These are phyloP conservation scores for Nerophis ophidion DNA, from an alignment of 2,113 vertebrate genomes.

Conservation along the genomic window DNA sequence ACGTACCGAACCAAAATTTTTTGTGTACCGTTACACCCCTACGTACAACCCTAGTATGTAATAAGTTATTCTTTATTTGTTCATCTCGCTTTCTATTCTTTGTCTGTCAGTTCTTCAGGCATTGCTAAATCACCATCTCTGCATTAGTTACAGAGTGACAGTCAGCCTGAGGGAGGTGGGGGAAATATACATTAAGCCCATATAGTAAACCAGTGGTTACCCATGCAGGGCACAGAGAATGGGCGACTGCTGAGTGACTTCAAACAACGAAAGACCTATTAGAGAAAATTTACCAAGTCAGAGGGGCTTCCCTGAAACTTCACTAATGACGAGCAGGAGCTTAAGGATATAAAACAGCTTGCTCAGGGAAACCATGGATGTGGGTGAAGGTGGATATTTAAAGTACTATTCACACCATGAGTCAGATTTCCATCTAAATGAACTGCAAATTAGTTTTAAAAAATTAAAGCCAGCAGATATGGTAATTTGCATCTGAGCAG, in stretches of 20 bases:
- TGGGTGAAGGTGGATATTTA: not conserved
- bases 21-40: too few species aligned
- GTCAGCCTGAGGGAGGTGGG: slow-evolving; percentile 18
- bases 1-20: too few species aligned
- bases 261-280: slow-evolving; percentile 30
- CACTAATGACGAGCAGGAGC: slow-evolving; percentile 9
- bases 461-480: slow-evolving; percentile 19
- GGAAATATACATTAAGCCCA: slow-evolving; percentile 49
- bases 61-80: slow-evolving; percentile 8
- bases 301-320: slow-evolving; percentile 30
- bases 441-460: not conserved
- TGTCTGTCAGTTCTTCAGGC: slow-evolving; percentile 13
- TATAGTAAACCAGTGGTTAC: slow-evolving; percentile 37
- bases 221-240: slow-evolving; percentile 17
- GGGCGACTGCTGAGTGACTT: slow-evolving; percentile 21
- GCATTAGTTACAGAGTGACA: slow-evolving; percentile 19
- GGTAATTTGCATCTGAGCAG: slow-evolving; percentile 1
- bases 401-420: slow-evolving; percentile 15
- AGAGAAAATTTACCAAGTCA: slow-evolving; percentile 24
- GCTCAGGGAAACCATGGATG: slow-evolving; percentile 6
- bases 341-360: slow-evolving; percentile 19
- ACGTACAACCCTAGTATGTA: too few species aligned
- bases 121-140: slow-evolving; percentile 24
- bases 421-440: not conserved
- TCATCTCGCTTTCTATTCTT: slow-evolving; percentile 8